Base-by-base conservation (phyloP, 1,140 invertebrate genomes). In the Lepidurus packardi region DNA sequence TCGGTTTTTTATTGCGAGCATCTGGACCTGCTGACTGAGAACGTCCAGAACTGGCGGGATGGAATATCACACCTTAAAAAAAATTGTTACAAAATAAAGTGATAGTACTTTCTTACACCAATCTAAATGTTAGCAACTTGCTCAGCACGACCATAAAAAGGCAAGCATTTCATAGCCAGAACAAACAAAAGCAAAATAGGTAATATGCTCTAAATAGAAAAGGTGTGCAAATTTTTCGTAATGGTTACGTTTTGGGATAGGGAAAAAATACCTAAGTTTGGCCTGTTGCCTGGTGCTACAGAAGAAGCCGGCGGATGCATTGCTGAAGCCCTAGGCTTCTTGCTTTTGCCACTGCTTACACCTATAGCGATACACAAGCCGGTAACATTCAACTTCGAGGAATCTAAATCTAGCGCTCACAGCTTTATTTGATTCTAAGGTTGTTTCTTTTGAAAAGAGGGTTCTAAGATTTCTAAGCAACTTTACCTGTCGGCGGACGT, bases 21-120 rank as follows among this genome's bases (percentile, higher is more conserved):
- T 85, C 85, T 11, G 90, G 90, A 78, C 90, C 91, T 80, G 90
- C 89, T 73, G 91, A 92, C 84, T 91, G 90, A 25, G 90, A 92
- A 80, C 91, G 89, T 82, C 88, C 91, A 83, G 80, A 21, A 76
- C 79, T 73, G 24, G 79, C 53, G n/a, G 76, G 77, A 78, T 78
- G 79, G 34, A 77, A 78, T 75, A 78, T 80, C 43, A 53, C 79
- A 77, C 53, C 65, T 78, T 21, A 34, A 24, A 11, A 77, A 45
- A 21, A 41, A 0, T n/a, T n/a, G n/a, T n/a, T n/a, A n/a, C n/a
- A 77, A 11, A 7, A 11, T 47, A 45, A 77, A n/a, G 9, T 47
- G 1, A 77, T 7, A 21, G 4, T 65, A 65, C 8, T 13, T n/a
- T 4, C 34, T 34, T 3, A n/a, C 13, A 65, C 8, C 21, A 65